Evolutionary conservation across 2,797 vertebrate species (phyloP), one percentile per base, ranked within the genome.

Genomic region (Melanogrammus aeglefinus): DNA sequence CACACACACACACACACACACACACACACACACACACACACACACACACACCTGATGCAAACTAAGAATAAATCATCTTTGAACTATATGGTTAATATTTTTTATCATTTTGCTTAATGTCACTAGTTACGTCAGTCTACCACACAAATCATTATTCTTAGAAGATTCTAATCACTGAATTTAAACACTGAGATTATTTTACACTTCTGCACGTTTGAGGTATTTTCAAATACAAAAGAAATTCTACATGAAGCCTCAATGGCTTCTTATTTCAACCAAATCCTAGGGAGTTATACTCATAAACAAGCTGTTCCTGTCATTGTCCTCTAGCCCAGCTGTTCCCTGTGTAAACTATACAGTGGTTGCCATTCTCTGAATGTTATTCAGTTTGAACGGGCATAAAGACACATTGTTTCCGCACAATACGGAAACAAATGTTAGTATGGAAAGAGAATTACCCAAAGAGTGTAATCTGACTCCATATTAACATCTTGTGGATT

Each of bases 1-100:
- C 29, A 31, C 29, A 31, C 29, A 31, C 29, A 31, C 29, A 75
- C 27, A 35, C 21, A 76, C 35, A 79, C 72, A 44, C 70, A 80
- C 51, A 69, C 63, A 69, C 47, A 75, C 71, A 35, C 35, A 35
- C 35, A 35, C 35, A 35, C 35, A 35, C 5, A 66, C 29, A 63
- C 70, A 77, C 71, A 71, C 73, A 44, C 63, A 73, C 41, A 39
- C 24, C 9, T 16, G n/a, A 79, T 44, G 36, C 72, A 72, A 0
- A 71, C 36, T n/a, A 70, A 24, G 21, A 70, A 70, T n/a, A 71
- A 70, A 70, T 21, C n/a, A 29, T 31, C 13, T 71, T 47, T 47
- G 16, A 47, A 47, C 44, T 47, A 47, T 14, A 47, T 47, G 13
- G 13, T 14, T 47, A 18, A 47, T 18, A 16, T 14, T 14, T 47